phyloP scores from a whole-genome alignment of 2,797 vertebrate species.

The Melanotaenia maccullochi region DNA sequence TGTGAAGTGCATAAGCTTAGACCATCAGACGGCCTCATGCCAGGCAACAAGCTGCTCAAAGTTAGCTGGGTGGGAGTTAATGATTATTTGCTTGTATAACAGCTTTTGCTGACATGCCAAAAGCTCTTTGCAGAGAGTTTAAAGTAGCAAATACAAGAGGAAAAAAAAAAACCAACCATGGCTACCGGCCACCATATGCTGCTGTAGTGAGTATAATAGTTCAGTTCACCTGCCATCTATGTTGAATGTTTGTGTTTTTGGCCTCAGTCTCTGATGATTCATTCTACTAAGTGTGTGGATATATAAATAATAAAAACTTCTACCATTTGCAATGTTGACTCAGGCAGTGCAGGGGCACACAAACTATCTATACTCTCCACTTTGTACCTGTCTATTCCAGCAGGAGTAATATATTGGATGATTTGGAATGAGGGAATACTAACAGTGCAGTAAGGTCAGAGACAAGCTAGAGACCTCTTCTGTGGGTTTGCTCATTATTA shows the following conservation, averaged over 20 bases:
- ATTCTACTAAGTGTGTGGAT: constrained; percentile 20
- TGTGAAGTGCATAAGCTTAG: constrained; percentile 55
- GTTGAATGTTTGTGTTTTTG: constrained; percentile 22
- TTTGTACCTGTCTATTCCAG: constrained; percentile 37
- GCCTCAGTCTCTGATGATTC: constrained; percentile 41
- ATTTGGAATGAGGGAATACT: constrained; percentile 72
- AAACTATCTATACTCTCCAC: constrained; percentile 30
- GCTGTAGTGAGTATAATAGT: not conserved
- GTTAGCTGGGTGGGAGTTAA: constrained; percentile 65
- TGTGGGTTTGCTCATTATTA: constrained; percentile 72
- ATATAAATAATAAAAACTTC: constrained; percentile 21
- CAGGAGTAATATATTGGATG: constrained; percentile 68
- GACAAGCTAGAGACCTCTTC: constrained; percentile 55
- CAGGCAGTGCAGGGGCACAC: constrained; percentile 15
- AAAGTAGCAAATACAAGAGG: constrained; percentile 38
- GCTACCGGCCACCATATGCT: constrained; percentile 41
- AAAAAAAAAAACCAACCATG: constrained; percentile 22
- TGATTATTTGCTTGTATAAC: constrained; percentile 71
- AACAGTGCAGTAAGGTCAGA: constrained; percentile 64
- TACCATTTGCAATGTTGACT: constrained; percentile 17
- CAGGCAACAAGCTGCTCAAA: constrained; percentile 72
- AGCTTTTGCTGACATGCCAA: constrained; percentile 73
- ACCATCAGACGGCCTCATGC: constrained; percentile 66
- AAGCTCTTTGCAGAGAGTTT: constrained; percentile 57
- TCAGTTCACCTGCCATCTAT: constrained; percentile 38